A percentile compares a stretch with the other conserved stretches of the same genome.
Conservation (phyloP, 2,888 invertebrate species). For the Microdon myrmicae region DNA sequence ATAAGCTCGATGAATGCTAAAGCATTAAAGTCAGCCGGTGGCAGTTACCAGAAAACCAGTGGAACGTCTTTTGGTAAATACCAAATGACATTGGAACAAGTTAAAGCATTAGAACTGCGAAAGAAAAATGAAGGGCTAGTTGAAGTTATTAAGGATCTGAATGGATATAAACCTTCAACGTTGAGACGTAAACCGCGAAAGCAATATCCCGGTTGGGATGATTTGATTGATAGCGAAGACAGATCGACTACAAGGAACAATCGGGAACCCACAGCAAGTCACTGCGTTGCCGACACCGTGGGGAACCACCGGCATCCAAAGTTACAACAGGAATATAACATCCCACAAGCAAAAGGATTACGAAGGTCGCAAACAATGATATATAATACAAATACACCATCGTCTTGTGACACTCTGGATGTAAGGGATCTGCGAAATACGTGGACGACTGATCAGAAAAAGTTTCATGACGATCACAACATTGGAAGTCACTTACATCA, state of each 20-base stretch:
- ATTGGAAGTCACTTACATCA: constrained; percentile 8
- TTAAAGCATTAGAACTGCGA: constrained; percentile 70
- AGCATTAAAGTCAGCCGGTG: constrained; percentile 52
- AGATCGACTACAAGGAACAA: constrained; percentile 20
- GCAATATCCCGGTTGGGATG: constrained; percentile 72
- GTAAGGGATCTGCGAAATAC: constrained; percentile 55
- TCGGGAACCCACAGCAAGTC: constrained; percentile 50
- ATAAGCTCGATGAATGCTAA: constrained; percentile 39
- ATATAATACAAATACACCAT: constrained; percentile 54
- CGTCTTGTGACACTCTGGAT: constrained; percentile 55
- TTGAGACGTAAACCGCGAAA: constrained; percentile 70
- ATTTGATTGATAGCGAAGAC: constrained; percentile 57
- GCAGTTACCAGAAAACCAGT: constrained; percentile 59
- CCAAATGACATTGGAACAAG: constrained; percentile 69
- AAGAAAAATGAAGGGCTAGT: constrained; percentile 63
- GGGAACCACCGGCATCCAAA: constrained; percentile 60
- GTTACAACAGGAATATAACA: constrained; percentile 30
- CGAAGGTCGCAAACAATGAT: constrained; percentile 65
- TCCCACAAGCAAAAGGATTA: constrained; percentile 58
- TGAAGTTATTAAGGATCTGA: constrained; percentile 72
- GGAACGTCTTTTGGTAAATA: constrained; percentile 70
- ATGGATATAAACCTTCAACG: constrained; percentile 73
- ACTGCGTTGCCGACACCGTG: constrained; percentile 62
- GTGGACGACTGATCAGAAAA: constrained; percentile 53
- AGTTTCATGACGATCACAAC: neutral